Base-by-base conservation (phyloP, 2,888 invertebrate genomes). In the Stenurella melanura region DNA sequence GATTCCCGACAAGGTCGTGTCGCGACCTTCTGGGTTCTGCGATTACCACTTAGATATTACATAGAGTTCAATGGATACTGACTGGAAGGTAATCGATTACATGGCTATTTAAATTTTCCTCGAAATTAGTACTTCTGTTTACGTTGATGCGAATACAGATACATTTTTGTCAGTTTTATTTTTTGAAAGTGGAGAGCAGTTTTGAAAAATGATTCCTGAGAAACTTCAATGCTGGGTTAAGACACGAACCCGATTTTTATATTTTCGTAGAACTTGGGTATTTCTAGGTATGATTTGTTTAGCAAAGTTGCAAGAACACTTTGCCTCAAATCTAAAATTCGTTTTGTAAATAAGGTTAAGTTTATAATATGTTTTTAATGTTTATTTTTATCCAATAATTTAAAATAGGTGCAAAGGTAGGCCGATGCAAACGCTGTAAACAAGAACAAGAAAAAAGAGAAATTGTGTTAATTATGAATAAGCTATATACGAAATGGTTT, bases 1-100 rank as follows among this genome's bases (percentile, higher is more conserved):
- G 60, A 70, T 70, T 60, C 70, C 21, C 70, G 17, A 17, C 70
- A 70, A 70, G 70, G 70, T 60, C 70, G 70, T 17, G 42, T 26
- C 42, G 58, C 21, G 70, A 50, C 70, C 70, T 70, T 38, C 42
- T 19, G 10, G 42, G 4, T 1, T 9, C 18, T 42, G 42, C 38
- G 50, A 50, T 50, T 50, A 50, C 12, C 50, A 50, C 15, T 6
- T 6, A 50, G 15, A 15, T 50, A 15, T n/a, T 50, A 50, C 15
- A 50, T 1, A 15, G 15, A 50, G 50, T 50, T 50, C 50, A 50
- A 12, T 12, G 42, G 15, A 42, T 42, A 42, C 15, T 4, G 42
- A 15, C 30, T 15, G 42, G 12, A 15, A 42, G 12, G 42, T 42
- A 42, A 15, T 42, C 42, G 12, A 11, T 15, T 12, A 42, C 42